Evolutionary conservation across 1,140 invertebrate genomes (phyloP).

Genomic region (Brachionus asplanchnoidis): DNA sequence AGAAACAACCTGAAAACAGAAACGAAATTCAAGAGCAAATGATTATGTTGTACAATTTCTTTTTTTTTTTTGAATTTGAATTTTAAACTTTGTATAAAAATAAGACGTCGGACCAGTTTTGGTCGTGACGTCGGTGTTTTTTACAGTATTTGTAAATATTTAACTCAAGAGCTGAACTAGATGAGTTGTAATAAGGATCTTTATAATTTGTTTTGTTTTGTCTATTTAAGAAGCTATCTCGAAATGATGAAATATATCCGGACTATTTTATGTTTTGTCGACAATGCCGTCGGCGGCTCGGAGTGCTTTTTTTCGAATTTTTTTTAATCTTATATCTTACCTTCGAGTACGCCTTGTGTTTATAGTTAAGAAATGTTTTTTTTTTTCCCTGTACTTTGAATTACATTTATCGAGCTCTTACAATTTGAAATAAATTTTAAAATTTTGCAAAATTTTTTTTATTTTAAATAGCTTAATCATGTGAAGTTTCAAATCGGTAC

Average conservation of each 20-base stretch:
- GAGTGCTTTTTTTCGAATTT: not conserved
- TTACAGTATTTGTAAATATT: not conserved
- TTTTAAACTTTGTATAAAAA: not conserved
- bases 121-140: not conserved
- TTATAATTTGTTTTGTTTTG: not conserved
- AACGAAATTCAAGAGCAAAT: not conserved
- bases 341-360: not conserved
- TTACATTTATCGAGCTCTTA: not conserved
- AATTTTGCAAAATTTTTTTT: not conserved
- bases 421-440: constrained; percentile 1
- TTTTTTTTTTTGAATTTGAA: not conserved
- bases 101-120: not conserved
- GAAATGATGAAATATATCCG: not conserved
- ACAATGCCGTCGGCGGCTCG: not conserved
- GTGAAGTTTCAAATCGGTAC: too few relatives aligned
- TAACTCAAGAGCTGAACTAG: not conserved
- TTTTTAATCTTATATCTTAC: not conserved
- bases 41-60: not conserved
- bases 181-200: not conserved
- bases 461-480: too few relatives aligned
- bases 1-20: not conserved
- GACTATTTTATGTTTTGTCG: not conserved
- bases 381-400: not conserved
- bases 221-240: not conserved
- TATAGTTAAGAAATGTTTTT: not conserved